A percentile compares a stretch with the other conserved stretches of the same genome.
phyloP scores from a whole-genome alignment of 2,797 vertebrate species.

The Phrynocephalus guinanensis region DNA sequence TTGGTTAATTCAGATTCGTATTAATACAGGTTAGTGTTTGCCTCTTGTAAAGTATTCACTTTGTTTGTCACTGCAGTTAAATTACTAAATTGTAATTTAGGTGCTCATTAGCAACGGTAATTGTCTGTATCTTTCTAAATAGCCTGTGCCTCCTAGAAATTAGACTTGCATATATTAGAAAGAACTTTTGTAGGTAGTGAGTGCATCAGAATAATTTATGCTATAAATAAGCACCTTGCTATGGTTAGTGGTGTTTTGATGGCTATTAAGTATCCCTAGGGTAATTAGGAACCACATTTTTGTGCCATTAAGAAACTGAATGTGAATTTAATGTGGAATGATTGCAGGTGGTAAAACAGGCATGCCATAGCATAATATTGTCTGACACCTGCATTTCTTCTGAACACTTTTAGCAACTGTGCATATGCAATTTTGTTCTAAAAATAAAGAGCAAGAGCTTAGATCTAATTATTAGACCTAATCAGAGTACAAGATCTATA shows the following conservation, averaged over 20 bases:
- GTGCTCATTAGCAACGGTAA: conserved; percentile 67
- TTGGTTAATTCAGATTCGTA: conserved; percentile 23
- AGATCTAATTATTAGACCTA: neutral
- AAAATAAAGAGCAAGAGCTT: conserved; percentile 19
- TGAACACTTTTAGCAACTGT: conserved; percentile 17
- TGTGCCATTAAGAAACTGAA: conserved; percentile 69
- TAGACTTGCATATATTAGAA: conserved; percentile 53
- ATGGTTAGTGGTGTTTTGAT: conserved; percentile 39
- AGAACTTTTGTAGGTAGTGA: conserved; percentile 40
- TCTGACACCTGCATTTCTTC: conserved; percentile 34
- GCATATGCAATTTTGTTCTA: conserved; percentile 23
- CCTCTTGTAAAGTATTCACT: conserved; percentile 28
- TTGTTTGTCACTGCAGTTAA: conserved; percentile 59
- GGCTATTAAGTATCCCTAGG: conserved; percentile 26
- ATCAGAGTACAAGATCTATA: too few relatives aligned
- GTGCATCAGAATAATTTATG: conserved; percentile 46
- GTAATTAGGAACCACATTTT: conserved; percentile 56
- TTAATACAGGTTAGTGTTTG: conserved; percentile 39
- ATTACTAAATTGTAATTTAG: conserved; percentile 62
- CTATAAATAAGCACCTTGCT: conserved; percentile 59
- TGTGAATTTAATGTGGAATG: conserved; percentile 40
- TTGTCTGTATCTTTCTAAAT: conserved; percentile 71
- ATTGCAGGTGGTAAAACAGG: conserved; percentile 37
- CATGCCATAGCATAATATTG: conserved; percentile 8
- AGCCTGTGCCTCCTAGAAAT: conserved; percentile 61